Base-by-base conservation (phyloP, 1,140 invertebrate genomes). In the Heterodera schachtii region DNA sequence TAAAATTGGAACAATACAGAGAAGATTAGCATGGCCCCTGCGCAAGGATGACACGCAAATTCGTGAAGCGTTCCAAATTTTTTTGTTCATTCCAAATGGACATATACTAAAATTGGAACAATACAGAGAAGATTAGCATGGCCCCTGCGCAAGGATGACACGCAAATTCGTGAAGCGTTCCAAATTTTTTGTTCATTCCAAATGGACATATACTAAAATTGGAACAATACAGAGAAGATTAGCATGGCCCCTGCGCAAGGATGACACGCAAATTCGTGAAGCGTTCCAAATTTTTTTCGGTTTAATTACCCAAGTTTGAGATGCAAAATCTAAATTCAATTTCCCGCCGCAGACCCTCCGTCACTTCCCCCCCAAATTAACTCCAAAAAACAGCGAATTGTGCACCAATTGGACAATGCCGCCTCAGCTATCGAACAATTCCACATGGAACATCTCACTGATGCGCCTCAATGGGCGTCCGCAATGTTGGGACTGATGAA, bases 101-200 rank as follows among this genome's bases (percentile, higher is more conserved):
- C 31, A 31, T 92, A 91, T 91, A 92, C 90, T 91, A 92, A 92
- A 92, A 92, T 92, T 92, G 94, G 94, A 94, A 94, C 94, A 93
- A 94, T 94, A 94, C 94, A 94, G 94, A 94, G 94, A 94, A 94
- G 94, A 94, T 94, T 94, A 94, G 94, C 94, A 94, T 95, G 94
- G 94, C 94, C 94, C 94, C 94, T 94, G 94, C 94, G 94, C 94
- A 94, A 94, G 93, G 94, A 94, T 95, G 93, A 94, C 94, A 94
- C 93, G 94, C 94, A 94, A 94, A 94, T 94, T 94, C 93, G 81
- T 82, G 81, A 82, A 82, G 81, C 81, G 81, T 82, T 82, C 76
- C 80, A 82, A 82, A 82, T 82, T 82, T 82, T 80, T 82, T 81
- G 83, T 84, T 84, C 83, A 84, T 85, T 85, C 84, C 84, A 85